Conservation (phyloP, 1,140 invertebrate genomes). For the Meloidogyne hapla region DNA sequence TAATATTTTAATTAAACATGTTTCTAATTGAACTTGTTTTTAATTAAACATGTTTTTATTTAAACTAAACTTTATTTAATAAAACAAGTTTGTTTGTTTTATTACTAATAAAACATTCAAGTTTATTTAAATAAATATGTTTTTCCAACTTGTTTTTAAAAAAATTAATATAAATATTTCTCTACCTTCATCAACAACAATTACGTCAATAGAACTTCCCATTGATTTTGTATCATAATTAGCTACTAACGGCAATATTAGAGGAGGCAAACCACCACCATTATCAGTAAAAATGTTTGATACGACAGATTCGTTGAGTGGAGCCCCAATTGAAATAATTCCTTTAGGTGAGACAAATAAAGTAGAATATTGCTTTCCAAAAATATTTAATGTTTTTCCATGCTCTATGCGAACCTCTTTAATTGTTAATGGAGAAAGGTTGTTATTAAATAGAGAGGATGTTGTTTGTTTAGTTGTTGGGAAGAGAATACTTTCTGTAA, state of each 20-base stretch:
- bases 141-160: background rate
- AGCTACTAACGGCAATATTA: background rate
- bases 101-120: too few species aligned
- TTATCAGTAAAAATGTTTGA: conserved; percentile 3
- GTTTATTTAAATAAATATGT: too few species aligned
- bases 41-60: background rate
- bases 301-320: conserved; percentile 1
- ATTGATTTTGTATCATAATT: background rate
- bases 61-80: background rate
- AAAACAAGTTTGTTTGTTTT: too few species aligned
- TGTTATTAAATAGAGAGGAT: background rate
- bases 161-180: conserved; percentile 23
- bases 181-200: background rate
- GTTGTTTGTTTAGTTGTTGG: conserved; percentile 12
- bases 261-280: background rate
- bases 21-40: background rate
- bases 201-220: background rate
- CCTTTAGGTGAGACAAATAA: conserved; percentile 17
- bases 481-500: conserved; percentile 31
- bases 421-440: background rate
- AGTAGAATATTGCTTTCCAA: conserved; percentile 14
- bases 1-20: conserved; percentile 19
- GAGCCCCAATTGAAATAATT: conserved; percentile 9
- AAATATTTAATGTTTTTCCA: conserved; percentile 11
- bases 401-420: background rate